Conservation (phyloP, 2,797 vertebrate genomes). For the Periparus ater region DNA sequence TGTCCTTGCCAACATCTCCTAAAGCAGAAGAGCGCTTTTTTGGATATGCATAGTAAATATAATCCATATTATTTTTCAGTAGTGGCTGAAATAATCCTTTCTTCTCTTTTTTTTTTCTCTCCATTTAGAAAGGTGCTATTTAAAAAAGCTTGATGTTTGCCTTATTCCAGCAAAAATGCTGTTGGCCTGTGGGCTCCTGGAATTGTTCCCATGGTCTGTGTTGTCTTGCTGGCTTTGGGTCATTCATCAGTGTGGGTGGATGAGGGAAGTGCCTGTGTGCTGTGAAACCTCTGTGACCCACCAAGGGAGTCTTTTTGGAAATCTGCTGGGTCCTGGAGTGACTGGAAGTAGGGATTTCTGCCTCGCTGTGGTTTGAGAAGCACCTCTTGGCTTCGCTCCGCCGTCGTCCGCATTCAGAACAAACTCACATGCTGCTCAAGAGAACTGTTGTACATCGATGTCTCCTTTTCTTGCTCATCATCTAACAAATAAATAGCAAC, state of each 20-base stretch:
- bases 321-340: not conserved
- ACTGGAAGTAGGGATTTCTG: not conserved
- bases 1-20: not conserved
- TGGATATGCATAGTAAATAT: not conserved
- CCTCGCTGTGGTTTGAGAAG: rapidly evolving
- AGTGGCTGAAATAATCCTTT: not conserved
- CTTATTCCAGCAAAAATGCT: not conserved
- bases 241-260: not conserved
- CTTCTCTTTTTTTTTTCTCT: not conserved
- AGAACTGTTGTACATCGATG: not conserved
- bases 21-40: not conserved
- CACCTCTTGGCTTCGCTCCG: not conserved
- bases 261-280: not conserved
- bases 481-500: conserved; percentile 10
- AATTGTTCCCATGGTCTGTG: not conserved
- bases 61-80: not conserved
- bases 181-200: not conserved
- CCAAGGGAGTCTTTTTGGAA: not conserved
- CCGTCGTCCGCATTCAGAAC: rapidly evolving
- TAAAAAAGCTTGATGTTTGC: not conserved
- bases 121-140: not conserved
- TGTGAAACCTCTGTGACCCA: rapidly evolving
- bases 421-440: not conserved
- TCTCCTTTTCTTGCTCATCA: not conserved
- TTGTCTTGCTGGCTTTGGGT: not conserved